Conservation (phyloP, 2,113 vertebrate genomes). For the Mesoclemmys tuberculata region DNA sequence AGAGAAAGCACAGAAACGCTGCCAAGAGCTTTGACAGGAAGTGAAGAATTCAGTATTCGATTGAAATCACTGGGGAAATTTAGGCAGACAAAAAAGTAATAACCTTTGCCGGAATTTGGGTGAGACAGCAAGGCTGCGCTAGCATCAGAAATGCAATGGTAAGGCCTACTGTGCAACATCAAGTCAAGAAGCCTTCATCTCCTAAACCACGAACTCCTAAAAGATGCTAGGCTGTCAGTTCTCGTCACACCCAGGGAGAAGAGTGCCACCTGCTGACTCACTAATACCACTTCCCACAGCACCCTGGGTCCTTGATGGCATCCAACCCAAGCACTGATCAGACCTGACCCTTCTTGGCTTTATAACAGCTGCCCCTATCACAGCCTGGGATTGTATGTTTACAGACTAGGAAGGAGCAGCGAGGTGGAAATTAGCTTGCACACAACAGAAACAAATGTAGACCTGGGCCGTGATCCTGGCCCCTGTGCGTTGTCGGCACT, state of each 20-base stretch:
- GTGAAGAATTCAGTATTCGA: neutral
- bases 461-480: neutral
- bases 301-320: neutral
- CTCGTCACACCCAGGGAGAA: neutral
- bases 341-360: neutral
- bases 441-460: neutral
- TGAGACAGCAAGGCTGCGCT: neutral
- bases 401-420: neutral
- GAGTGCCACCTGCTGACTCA: neutral
- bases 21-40: neutral
- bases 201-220: neutral
- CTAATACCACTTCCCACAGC: neutral
- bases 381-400: neutral
- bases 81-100: neutral
- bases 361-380: neutral
- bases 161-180: neutral
- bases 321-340: neutral
- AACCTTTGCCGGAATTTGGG: neutral
- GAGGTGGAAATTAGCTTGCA: neutral
- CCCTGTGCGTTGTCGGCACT: neutral
- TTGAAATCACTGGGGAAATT: neutral
- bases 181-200: neutral
- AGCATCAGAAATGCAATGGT: neutral
- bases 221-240: neutral
- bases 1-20: neutral